Evolutionary conservation across 2,888 invertebrate genomes (phyloP), one percentile per base, ranked within the genome.

Genomic region (Dicyrtomina minuta): DNA sequence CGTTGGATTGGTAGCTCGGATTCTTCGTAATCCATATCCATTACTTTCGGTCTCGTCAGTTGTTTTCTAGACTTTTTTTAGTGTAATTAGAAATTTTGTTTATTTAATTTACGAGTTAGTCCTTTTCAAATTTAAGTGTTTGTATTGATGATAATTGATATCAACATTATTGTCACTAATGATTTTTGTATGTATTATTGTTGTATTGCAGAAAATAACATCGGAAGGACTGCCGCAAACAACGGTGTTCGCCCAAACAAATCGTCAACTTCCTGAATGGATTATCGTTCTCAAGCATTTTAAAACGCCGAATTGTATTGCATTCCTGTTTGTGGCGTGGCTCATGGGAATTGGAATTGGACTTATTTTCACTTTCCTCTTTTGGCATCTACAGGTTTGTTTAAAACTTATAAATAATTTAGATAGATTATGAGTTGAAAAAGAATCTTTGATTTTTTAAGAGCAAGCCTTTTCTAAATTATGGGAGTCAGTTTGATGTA

Each of bases 261-360:
- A 73, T 58, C 67, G 74, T 20, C 74, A 93, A 83, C 89, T 96
- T 83, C 94, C 94, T 6, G 93, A 96, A 84, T 97, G 96, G 96
- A 87, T 95, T 79, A 90, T 92, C 0, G 95, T 96, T 65, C 84
- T 97, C 78, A 88, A 90, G 74, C 91, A 95, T 80, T 93, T 95
- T 83, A 92, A 91, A 91, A 92, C 81, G 83, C 94, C 67, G 4
- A 93, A 94, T 82, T 94, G 95, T 75, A 91, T 90, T 15, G 92
- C 93, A 0, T 94, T 97, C 82, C 86, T 98, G 60, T 93, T 96
- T 82, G 94, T 97, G 41, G 93, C 96, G 60, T 97, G 97, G 95
- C 96, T 94, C 83, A 97, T 99, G 96, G 99, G 99, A 67, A 95
- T 97, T 81, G 99, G 99, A 66, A 96, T 98, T 79, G 99, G 98